Percentiles rank a stretch among this genome's conserved stretches.
These are phyloP conservation scores for Halichondria panicea DNA, from an alignment of 37 sponge, comb jelly and placozoan species.

Conservation along the genomic window DNA sequence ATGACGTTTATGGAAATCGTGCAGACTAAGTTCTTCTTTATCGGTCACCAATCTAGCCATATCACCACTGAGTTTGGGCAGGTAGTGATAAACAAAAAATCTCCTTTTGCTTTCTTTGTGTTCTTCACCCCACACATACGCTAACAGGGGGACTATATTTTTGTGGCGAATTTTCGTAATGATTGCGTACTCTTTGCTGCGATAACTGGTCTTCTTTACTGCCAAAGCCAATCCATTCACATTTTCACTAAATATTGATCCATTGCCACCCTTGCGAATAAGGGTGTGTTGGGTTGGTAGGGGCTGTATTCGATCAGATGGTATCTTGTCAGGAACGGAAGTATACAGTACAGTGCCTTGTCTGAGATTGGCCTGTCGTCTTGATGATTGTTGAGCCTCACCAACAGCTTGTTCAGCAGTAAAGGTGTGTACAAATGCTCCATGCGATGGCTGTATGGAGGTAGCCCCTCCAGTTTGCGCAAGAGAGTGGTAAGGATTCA, in stretches of 20 bases:
- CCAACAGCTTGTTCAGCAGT: not conserved
- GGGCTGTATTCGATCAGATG: conserved; percentile 8
- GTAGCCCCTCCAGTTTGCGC: not conserved
- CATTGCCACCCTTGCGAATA: conserved; percentile 40
- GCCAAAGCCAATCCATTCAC: conserved; percentile 2
- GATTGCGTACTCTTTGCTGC: conserved; percentile 30
- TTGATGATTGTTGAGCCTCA: not conserved
- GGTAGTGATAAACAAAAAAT: conserved; percentile 47
- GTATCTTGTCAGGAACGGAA: not conserved
- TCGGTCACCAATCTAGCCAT: conserved; percentile 14
- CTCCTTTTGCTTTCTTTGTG: conserved; percentile 20
- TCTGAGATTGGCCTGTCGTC: not conserved
- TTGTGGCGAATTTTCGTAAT: conserved; percentile 20
- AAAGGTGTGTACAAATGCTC: not conserved
- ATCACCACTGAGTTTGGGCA: conserved; percentile 46
- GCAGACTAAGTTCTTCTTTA: conserved; percentile 6
- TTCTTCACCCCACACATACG: conserved; percentile 51
- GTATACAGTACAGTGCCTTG: conserved; percentile 9
- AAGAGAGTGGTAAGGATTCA: not conserved
- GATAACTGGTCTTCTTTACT: conserved; percentile 40
- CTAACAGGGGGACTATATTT: conserved; percentile 40
- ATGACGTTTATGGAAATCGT: conserved; percentile 10
- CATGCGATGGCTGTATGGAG: not conserved
- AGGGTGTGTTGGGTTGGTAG: conserved; percentile 21
- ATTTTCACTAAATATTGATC: conserved; percentile 11